Base-by-base conservation (phyloP, 2,113 vertebrate genomes). In the Mobula birostris region DNA sequence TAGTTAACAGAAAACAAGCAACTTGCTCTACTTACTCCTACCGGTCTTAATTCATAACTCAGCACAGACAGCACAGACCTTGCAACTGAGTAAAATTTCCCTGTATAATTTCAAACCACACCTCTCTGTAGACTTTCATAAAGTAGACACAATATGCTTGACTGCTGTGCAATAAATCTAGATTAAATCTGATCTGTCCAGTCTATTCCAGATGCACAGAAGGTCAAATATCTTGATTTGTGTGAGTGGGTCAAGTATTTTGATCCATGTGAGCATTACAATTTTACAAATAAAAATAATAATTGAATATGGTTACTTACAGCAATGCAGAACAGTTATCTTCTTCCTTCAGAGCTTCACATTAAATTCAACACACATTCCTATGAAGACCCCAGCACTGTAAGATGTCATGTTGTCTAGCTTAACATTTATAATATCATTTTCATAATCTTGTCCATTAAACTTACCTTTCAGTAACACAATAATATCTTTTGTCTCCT, bases 351-450 rank as follows among this genome's bases (percentile, higher is more conserved):
- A 24, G 24, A 40, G 90, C 90, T 70, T 8, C 90, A 40, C 68
- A 93, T 93, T 72, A 93, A 40, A 93, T 93, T 93, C 90, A 93
- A 7, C 68, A 40, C 32, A 74, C 63, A 91, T 91, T 91, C 87
- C 87, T 91, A 70, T 66, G 36, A 70, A 88, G 61, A 63, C 85
- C 11, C 40, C 80, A 58, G 48, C 80, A 83, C 48, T 83, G 48
- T 48, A 27, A 83, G 48, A 83, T 58, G 40, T 83, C n/a, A 87
- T 56, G 61, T 24, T 61, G 56, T 61, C 83, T 29, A 61, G 56
- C 24, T 87, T 58, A 87, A 56, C 56, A 27, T 61, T 87, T 87
- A 87, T 14, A 48, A n/a, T 27, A 61, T 87, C 56, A 61, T 87
- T 48, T 48, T 87, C 27, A 87, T 63, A 61, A 87, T 29, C 83